Percentiles rank a stretch among this genome's conserved stretches.
Conservation (phyloP, 2,797 vertebrate genomes). For the Liparis tanakae region DNA sequence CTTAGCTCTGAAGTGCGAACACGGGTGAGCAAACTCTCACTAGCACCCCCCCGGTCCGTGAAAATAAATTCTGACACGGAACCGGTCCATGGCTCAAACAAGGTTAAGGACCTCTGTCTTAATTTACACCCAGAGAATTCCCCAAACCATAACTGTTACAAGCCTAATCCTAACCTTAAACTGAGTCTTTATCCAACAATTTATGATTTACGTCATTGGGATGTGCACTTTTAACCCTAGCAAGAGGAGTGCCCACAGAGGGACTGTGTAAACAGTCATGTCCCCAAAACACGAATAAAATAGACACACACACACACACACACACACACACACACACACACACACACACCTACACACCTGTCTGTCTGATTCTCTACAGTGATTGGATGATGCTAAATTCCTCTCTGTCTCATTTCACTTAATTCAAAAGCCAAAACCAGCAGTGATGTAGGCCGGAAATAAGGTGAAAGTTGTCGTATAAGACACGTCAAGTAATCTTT, state of each 20-base stretch:
- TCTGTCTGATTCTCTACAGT: slow-evolving; percentile 1
- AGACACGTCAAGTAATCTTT: neutral
- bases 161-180: neutral
- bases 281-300: neutral
- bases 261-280: too few species aligned
- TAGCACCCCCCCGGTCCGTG: too few species aligned
- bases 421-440: neutral
- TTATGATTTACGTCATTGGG: too few species aligned
- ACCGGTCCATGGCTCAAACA: too few species aligned
- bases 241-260: too few species aligned
- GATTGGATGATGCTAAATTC: slow-evolving; percentile 27
- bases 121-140: neutral
- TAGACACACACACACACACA: neutral
- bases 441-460: neutral
- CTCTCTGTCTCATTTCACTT: neutral
- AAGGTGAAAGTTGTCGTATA: neutral
- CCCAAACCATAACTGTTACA: neutral
- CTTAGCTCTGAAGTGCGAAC: too few species aligned
- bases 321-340: too few species aligned
- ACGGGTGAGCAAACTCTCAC: too few species aligned
- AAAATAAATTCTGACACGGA: too few species aligned
- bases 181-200: neutral
- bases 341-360: too few species aligned
- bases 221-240: too few species aligned
- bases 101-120: too few species aligned